Evolutionary conservation across 1,140 invertebrate species (phyloP), one percentile per base, ranked within the genome.

Genomic region (Bacillus rossius): DNA sequence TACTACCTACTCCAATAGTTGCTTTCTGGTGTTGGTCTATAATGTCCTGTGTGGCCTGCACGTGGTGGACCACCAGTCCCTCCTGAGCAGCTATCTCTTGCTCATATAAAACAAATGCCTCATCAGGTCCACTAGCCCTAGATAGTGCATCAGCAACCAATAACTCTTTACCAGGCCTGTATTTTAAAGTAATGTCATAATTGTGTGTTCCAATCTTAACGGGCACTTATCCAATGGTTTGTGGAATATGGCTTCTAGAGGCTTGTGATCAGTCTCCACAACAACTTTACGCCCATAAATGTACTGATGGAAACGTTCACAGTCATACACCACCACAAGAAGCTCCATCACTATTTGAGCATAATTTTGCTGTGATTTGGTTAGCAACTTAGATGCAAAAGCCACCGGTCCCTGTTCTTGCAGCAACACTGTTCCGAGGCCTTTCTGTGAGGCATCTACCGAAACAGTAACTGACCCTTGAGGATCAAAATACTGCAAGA

Each of bases 271-370:
- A 16, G 65, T 71, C 64, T 77, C 67, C 4, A 73, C 65, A 7
- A 68, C 59, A n/a, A 71, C 59, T 55, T 61, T 55, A 38, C 55
- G 60, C 13, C 69, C 71, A 66, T 65, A 69, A 16, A 71, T 42
- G 61, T 66, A 66, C 22, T 66, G 42, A 37, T 62, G 53, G 54
- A 59, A 34, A 4, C 5, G 29, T 34, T 34, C 10, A 34, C 29
- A 7, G 29, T 10, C 29, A 10, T 34, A 34, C 10, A 34, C 55
- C 4, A 77, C 65, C 47, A 67, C 71, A 4, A 75, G 61, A 8
- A 69, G 59, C 64, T 78, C 75, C 50, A 75, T 77, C 60, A 79
- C 75, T 20, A 76, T 77, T 52, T 74, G 69, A 13, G 68, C 63
- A 59, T 77, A 78, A n/a, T 64, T 62, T 55, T 65, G 57, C 62